Percentiles rank a stretch among this genome's conserved stretches.
Conservation (phyloP, 2,888 invertebrate species). For the Cheilosia urbana region DNA sequence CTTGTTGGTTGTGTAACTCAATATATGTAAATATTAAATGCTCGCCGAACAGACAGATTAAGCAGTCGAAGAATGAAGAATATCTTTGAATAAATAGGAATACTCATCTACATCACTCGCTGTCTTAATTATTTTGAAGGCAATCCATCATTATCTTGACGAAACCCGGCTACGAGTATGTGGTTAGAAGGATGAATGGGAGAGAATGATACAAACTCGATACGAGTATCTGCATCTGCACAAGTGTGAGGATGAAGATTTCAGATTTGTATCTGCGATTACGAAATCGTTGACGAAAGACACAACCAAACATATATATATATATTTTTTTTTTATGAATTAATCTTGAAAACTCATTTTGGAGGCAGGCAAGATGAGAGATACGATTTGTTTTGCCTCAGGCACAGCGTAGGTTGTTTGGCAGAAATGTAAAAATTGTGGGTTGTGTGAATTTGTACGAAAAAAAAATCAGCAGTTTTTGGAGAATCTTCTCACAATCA, state of each 20-base stretch:
- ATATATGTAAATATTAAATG: constrained; percentile 16
- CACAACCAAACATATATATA: constrained; percentile 9
- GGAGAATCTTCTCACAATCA: not conserved
- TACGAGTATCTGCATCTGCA: constrained; percentile 12
- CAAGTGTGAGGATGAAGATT: constrained; percentile 20
- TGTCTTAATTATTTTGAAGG: constrained; percentile 39
- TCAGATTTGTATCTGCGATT: constrained; percentile 31
- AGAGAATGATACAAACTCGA: not conserved
- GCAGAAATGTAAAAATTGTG: constrained; percentile 22
- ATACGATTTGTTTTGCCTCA: constrained; percentile 10
- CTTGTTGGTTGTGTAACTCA: constrained; percentile 18
- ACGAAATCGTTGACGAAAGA: constrained; percentile 30
- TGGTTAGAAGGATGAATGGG: constrained; percentile 7
- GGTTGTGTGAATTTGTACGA: not conserved
- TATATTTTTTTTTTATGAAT: constrained; percentile 36
- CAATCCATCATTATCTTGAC: constrained; percentile 38
- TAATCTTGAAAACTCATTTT: constrained; percentile 33
- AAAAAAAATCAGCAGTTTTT: not conserved
- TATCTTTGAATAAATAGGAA: not conserved
- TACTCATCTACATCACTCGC: constrained; percentile 1
- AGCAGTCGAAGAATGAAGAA: not conserved
- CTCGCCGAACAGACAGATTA: not conserved
- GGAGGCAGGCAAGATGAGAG: not conserved
- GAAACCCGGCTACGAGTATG: not conserved
- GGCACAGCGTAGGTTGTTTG: constrained; percentile 14